These are phyloP conservation scores for Neomorphus geoffroyi DNA, from an alignment of 2,797 vertebrate species.

Conservation along the genomic window DNA sequence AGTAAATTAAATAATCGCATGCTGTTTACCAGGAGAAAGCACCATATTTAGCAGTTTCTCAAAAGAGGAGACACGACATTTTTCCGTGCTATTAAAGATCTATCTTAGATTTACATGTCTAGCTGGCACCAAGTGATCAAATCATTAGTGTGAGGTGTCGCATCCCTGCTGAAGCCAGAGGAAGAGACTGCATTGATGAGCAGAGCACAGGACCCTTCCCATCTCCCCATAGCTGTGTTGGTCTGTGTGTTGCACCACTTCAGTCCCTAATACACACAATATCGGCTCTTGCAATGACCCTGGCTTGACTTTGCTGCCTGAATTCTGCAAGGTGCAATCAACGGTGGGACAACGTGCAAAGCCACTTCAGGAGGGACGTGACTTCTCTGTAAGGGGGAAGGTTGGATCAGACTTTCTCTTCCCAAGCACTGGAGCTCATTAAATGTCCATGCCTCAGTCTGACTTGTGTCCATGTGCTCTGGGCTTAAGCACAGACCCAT, in stretches of 20 bases:
- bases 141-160: neutral
- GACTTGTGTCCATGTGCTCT: neutral
- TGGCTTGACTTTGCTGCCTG: neutral
- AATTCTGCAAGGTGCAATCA: fast-evolving
- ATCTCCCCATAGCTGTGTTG: neutral
- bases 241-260: neutral
- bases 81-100: neutral
- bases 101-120: neutral
- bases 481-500: neutral
- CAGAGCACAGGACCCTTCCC: neutral
- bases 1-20: neutral
- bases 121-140: neutral
- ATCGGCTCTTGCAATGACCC: neutral
- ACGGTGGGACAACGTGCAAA: neutral
- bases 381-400: neutral
- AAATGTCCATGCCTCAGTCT: neutral
- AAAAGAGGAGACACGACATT: neutral
- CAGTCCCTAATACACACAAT: fast-evolving
- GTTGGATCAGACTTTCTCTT: neutral
- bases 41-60: neutral
- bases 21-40: neutral
- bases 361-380: neutral
- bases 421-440: neutral
- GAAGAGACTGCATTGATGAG: neutral
- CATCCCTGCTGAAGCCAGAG: neutral